Percentiles rank a stretch among this genome's conserved stretches.
Conservation (phyloP, 2,113 vertebrate genomes). For the Hippolais icterina region DNA sequence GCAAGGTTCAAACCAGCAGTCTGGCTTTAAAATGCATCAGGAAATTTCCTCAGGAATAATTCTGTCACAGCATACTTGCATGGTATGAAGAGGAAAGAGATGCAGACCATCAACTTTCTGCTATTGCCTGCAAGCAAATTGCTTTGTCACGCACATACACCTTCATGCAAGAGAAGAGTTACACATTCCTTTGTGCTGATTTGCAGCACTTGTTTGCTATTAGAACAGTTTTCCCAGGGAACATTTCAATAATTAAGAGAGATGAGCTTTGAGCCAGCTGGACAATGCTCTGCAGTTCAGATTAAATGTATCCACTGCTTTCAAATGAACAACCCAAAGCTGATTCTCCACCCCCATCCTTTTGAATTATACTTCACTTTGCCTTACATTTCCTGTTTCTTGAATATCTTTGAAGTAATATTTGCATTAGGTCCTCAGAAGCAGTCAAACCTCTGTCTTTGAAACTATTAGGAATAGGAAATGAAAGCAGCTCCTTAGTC, state of each 20-base stretch:
- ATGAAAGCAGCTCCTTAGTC: not conserved
- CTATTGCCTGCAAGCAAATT: not conserved
- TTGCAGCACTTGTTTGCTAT: not conserved
- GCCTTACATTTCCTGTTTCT: not conserved
- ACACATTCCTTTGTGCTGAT: not conserved
- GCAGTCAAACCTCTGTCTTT: not conserved
- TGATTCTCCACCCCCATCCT: rapidly evolving
- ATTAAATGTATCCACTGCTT: not conserved
- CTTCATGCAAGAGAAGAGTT: not conserved
- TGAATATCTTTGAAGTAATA: not conserved
- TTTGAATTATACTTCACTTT: not conserved
- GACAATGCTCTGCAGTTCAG: not conserved
- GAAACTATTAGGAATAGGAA: not conserved
- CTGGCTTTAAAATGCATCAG: not conserved
- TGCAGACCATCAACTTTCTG: not conserved
- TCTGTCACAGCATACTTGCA: not conserved
- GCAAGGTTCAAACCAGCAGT: not conserved
- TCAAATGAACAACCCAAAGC: not conserved
- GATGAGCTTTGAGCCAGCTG: not conserved
- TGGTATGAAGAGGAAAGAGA: not conserved
- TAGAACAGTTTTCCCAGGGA: not conserved
- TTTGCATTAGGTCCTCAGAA: not conserved
- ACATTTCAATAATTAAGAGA: not conserved
- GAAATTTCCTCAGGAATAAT: not conserved
- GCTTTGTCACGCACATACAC: not conserved